Conservation (phyloP, 1,140 invertebrate genomes). For the Dreissena rostriformis region DNA sequence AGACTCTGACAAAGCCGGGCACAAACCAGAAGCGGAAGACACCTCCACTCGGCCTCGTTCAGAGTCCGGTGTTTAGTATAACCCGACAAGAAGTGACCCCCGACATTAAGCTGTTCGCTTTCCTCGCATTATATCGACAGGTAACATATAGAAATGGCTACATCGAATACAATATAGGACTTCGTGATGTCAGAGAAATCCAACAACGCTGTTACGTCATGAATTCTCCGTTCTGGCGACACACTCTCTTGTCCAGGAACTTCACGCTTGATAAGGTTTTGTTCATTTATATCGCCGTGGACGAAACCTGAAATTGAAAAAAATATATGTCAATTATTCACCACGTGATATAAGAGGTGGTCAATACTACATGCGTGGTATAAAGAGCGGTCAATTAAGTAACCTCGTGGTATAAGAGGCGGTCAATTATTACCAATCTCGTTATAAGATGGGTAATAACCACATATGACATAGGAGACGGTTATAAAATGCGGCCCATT, state of each 20-base stretch:
- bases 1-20: conserved; percentile 91
- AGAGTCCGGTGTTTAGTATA: conserved; percentile 86
- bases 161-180: conserved; percentile 89
- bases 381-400: no score
- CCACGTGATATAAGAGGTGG: no score
- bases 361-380: no score
- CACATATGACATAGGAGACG: no score
- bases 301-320: conserved; percentile 86
- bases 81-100: conserved; percentile 89
- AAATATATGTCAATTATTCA: background rate
- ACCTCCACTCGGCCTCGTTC: conserved; percentile 84
- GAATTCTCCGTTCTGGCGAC: conserved; percentile 54
- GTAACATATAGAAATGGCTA: conserved; percentile 91
- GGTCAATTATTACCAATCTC: no score
- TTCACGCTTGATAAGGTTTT: conserved; percentile 89
- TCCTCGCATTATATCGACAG: conserved; percentile 87
- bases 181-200: conserved; percentile 92
- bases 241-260: conserved; percentile 32
- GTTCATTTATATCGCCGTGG: conserved; percentile 95
- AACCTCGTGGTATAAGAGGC: no score
- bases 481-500: no score
- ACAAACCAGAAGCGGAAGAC: conserved; percentile 88
- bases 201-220: conserved; percentile 85
- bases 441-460: no score
- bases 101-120: conserved; percentile 82